A percentile compares a stretch with the other conserved stretches of the same genome.
These are phyloP conservation scores for Dinomys branickii DNA, from an alignment of 2,113 vertebrate genomes.

Conservation along the genomic window DNA sequence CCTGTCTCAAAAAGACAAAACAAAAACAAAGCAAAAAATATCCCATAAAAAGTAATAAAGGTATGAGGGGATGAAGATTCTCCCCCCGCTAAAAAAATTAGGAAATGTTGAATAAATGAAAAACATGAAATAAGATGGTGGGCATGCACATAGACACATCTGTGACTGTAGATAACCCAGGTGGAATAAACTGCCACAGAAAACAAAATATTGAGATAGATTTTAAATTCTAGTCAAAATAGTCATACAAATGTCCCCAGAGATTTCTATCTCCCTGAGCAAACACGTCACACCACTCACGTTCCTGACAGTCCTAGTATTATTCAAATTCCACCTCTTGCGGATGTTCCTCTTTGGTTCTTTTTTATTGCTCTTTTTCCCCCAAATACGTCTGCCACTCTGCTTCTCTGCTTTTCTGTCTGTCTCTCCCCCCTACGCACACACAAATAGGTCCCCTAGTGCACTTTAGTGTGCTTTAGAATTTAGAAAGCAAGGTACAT, in stretches of 20 bases:
- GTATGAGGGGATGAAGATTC: background rate
- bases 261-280: background rate
- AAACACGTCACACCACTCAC: background rate
- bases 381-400: background rate
- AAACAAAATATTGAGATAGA: slow-evolving; percentile 20
- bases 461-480: background rate
- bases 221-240: background rate
- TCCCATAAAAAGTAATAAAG: background rate
- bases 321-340: background rate
- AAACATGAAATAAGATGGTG: background rate
- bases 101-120: background rate
- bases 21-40: too few species aligned
- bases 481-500: background rate
- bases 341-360: background rate
- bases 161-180: background rate
- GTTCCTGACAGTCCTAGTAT: background rate
- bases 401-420: background rate
- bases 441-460: background rate
- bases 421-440: background rate
- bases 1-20: too few species aligned
- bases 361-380: background rate
- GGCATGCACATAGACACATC: background rate
- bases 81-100: background rate
- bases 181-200: background rate
- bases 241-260: background rate